Conservation (phyloP, 2,888 invertebrate species). For the Branchellion lobata region DNA sequence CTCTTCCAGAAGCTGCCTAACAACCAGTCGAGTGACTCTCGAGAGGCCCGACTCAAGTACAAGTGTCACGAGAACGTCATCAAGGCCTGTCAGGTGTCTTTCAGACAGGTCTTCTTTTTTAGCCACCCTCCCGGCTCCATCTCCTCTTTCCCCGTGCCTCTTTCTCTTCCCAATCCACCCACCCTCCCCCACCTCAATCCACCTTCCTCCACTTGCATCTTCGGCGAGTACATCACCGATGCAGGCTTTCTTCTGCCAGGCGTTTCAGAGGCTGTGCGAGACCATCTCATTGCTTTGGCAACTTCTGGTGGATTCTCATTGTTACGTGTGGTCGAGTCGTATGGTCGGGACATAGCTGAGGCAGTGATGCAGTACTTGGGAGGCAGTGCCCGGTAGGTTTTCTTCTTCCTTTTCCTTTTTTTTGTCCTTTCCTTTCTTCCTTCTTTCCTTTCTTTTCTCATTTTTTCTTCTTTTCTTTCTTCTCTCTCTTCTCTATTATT, state of each 20-base stretch:
- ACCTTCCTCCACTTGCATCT: constrained; percentile 71
- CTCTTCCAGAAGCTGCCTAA: constrained; percentile 75
- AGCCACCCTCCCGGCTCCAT: not conserved
- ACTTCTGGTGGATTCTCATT: constrained; percentile 71
- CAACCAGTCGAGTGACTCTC: not conserved
- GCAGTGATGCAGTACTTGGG: constrained; percentile 80
- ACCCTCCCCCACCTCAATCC: constrained; percentile 59
- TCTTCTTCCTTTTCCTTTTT: not conserved
- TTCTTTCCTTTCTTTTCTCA: not conserved
- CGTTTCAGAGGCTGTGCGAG: constrained; percentile 70
- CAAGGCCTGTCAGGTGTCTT: constrained; percentile 68
- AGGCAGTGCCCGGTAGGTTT: constrained; percentile 71
- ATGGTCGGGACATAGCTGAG: constrained; percentile 81
- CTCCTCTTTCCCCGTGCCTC: too few relatives aligned
- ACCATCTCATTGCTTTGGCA: constrained; percentile 72
- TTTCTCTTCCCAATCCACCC: not conserved
- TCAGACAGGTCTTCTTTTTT: constrained; percentile 69
- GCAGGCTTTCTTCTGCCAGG: constrained; percentile 79
- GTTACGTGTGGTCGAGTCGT: constrained; percentile 73
- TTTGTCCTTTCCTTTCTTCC: not conserved
- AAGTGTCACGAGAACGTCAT: constrained; percentile 85
- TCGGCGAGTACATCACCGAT: constrained; percentile 65
- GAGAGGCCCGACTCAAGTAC: constrained; percentile 65
- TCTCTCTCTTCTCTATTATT: not conserved
- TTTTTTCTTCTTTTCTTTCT: not conserved